These are phyloP conservation scores for Catocala fraxini DNA, from an alignment of 2,888 invertebrate species.

Conservation along the genomic window DNA sequence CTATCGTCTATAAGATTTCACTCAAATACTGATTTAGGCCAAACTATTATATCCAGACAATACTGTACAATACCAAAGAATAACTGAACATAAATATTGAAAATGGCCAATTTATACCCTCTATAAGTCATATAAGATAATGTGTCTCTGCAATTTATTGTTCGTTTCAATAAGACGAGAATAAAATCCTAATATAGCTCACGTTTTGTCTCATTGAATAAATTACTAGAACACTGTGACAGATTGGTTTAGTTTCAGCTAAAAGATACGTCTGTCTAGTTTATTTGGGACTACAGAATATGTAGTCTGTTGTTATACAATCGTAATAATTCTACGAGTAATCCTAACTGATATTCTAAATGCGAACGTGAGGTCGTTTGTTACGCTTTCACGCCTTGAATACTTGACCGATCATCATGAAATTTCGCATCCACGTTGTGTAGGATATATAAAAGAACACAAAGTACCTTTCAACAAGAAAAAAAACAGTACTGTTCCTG, in stretches of 20 bases:
- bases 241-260: neutral
- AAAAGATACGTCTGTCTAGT: too few species aligned
- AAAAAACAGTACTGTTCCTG: too few species aligned
- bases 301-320: too few species aligned
- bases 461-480: too few species aligned
- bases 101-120: constrained; percentile 12
- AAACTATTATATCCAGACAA: constrained; percentile 15
- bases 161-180: constrained; percentile 42
- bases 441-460: too few species aligned
- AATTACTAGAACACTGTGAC: constrained; percentile 20
- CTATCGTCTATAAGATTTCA: constrained; percentile 14
- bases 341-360: too few species aligned
- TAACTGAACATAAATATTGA: constrained; percentile 20
- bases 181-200: constrained; percentile 40
- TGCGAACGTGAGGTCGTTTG: too few species aligned
- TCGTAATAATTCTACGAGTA: too few species aligned
- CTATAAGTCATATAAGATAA: constrained; percentile 33
- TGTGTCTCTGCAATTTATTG: constrained; percentile 53
- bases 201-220: constrained; percentile 30
- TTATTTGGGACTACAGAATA: too few species aligned
- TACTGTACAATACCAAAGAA: constrained; percentile 10
- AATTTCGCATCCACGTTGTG: too few species aligned
- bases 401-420: too few species aligned
- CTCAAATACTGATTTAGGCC: constrained; percentile 18
- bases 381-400: too few species aligned